phyloP scores from a whole-genome alignment of 2,888 invertebrate species.

The Ectemnius cavifrons region DNA sequence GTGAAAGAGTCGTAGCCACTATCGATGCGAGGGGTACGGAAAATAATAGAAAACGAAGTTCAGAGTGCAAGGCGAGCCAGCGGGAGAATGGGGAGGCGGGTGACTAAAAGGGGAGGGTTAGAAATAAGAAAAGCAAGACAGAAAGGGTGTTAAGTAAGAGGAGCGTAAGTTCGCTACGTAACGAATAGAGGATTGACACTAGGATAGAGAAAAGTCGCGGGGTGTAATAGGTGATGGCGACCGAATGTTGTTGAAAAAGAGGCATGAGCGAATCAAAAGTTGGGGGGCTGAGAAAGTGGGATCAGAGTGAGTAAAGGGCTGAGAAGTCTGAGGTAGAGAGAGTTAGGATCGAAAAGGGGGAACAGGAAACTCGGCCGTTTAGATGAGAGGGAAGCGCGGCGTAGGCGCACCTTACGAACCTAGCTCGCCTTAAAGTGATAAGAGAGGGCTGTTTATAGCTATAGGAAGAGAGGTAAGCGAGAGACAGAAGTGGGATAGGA shows the following conservation, averaged over 20 bases:
- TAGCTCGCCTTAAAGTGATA: constrained; percentile 14
- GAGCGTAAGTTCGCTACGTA: not conserved
- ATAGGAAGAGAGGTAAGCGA: constrained; percentile 23
- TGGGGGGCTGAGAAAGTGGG: not conserved
- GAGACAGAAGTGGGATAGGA: constrained; percentile 30
- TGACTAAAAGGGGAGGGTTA: too few relatives aligned
- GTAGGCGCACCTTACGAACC: constrained; percentile 22
- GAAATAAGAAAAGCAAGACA: not conserved
- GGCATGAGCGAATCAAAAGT: not conserved
- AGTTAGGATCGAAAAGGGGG: constrained; percentile 2
- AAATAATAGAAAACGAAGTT: not conserved
- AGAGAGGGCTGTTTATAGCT: constrained; percentile 39
- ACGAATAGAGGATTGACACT: not conserved
- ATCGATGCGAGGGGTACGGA: not conserved
- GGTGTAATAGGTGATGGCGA: not conserved
- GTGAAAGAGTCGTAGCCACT: too few relatives aligned
- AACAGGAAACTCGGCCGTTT: constrained; percentile 23
- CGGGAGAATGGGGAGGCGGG: not conserved
- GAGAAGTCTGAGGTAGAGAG: not conserved
- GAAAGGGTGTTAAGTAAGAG: not conserved
- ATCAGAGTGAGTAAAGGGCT: not conserved
- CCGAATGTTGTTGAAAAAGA: not conserved
- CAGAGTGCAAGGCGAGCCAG: not conserved
- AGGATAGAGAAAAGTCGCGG: not conserved
- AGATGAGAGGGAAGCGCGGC: constrained; percentile 31